These are phyloP conservation scores for Phortica magna DNA, from an alignment of 2,888 invertebrate species.

Conservation along the genomic window DNA sequence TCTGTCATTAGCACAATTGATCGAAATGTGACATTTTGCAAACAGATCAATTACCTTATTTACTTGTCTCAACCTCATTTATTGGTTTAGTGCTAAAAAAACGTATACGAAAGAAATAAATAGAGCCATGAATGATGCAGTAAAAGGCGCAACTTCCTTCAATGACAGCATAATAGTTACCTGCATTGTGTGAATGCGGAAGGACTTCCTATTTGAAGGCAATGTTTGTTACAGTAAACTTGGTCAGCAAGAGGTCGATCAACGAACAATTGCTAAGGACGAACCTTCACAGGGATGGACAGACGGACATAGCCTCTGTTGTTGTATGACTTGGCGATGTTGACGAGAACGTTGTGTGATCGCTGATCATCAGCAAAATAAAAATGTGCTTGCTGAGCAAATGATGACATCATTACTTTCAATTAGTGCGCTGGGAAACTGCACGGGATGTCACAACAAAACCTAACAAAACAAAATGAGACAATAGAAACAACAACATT, in stretches of 20 bases:
- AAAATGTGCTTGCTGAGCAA: slow-evolving; percentile 53
- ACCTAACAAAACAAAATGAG: slow-evolving; percentile 7
- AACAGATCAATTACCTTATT: slow-evolving; percentile 67
- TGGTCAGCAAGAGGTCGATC: slow-evolving; percentile 2
- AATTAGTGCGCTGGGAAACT: slow-evolving; percentile 66
- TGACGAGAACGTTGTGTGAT: slow-evolving; percentile 22
- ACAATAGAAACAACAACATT: too few relatives aligned
- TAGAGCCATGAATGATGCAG: not conserved
- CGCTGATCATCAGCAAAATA: slow-evolving; percentile 1
- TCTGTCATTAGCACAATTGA: slow-evolving; percentile 55
- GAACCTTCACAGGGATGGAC: not conserved
- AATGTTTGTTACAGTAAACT: slow-evolving; percentile 39
- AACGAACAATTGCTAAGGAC: not conserved
- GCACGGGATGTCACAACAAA: slow-evolving; percentile 41
- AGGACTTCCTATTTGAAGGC: slow-evolving; percentile 56
- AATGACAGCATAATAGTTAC: slow-evolving; percentile 39
- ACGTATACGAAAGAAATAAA: not conserved
- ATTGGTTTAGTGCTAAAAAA: not conserved
- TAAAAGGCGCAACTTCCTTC: slow-evolving; percentile 17
- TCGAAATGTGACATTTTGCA: slow-evolving; percentile 61
- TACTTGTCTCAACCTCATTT: slow-evolving; percentile 38
- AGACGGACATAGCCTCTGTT: not conserved
- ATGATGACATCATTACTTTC: slow-evolving; percentile 74
- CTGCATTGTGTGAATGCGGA: slow-evolving; percentile 55
- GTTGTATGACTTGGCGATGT: not conserved